Conservation (phyloP, 1,140 invertebrate genomes). For the Aphaenogaster ashmeadi region DNA sequence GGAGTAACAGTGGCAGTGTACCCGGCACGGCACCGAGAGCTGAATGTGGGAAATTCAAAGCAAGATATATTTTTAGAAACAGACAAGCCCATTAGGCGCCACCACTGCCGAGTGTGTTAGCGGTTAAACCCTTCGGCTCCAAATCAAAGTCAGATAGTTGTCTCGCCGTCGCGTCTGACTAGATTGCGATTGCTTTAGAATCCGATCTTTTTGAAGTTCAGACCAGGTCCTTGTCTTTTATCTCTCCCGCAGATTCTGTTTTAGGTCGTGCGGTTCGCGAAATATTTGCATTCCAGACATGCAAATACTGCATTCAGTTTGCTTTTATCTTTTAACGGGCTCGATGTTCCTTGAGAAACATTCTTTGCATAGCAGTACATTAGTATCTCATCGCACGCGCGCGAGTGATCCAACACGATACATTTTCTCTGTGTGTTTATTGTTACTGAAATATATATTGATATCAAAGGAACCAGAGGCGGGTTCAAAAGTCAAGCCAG, state of each 20-base stretch:
- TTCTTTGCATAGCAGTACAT: neutral
- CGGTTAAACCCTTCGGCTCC: slow-evolving; percentile 73
- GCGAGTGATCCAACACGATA: neutral
- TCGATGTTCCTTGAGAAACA: neutral
- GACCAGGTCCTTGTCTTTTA: neutral
- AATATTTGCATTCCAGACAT: slow-evolving; percentile 51
- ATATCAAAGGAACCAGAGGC: neutral
- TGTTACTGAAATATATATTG: neutral
- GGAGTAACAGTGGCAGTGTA: slow-evolving; percentile 64
- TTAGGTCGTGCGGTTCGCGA: neutral
- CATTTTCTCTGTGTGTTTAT: neutral
- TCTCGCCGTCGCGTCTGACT: neutral
- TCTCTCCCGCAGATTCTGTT: neutral
- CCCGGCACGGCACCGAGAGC: slow-evolving; percentile 5
- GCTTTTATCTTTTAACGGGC: slow-evolving; percentile 37
- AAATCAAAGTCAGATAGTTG: slow-evolving; percentile 72
- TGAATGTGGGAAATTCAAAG: slow-evolving; percentile 76
- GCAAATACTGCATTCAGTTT: slow-evolving; percentile 4
- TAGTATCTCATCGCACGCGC: neutral
- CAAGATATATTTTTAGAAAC: slow-evolving; percentile 73
- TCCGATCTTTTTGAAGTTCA: slow-evolving; percentile 60
- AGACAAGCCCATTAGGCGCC: slow-evolving; percentile 79
- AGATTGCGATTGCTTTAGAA: slow-evolving; percentile 24
- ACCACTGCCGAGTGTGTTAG: slow-evolving; percentile 63
- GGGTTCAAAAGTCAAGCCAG: neutral